These are phyloP conservation scores for Oplegnathus fasciatus DNA, from an alignment of 2,113 vertebrate species.

Conservation along the genomic window DNA sequence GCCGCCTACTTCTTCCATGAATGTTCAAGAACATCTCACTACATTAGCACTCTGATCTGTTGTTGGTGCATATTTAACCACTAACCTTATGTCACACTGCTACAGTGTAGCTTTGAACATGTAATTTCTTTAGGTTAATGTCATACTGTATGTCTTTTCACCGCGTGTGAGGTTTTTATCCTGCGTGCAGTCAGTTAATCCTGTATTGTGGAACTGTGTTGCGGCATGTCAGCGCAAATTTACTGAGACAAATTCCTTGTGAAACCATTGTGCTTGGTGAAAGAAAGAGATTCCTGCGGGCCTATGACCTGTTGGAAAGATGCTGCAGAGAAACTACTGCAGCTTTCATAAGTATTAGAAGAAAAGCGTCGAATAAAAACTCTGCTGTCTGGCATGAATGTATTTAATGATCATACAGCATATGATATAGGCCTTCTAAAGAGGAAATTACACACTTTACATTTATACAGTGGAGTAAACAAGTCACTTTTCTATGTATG, in stretches of 20 bases:
- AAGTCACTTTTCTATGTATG: background rate
- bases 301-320: constrained; percentile 21
- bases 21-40: background rate
- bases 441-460: background rate
- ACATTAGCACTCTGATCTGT: background rate
- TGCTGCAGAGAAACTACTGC: constrained; percentile 10
- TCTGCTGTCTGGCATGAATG: background rate
- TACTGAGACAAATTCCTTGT: constrained; percentile 62
- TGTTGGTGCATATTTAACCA: background rate
- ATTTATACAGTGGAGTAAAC: background rate
- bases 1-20: background rate
- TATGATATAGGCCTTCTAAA: background rate
- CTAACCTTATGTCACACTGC: background rate
- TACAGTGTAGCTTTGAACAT: background rate
- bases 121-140: background rate
- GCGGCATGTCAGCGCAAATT: constrained; percentile 59
- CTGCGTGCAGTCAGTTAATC: constrained; percentile 48
- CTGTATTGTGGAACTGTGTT: constrained; percentile 59
- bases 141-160: constrained; percentile 25
- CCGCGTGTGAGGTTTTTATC: constrained; percentile 33
- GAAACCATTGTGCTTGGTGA: constrained; percentile 49
- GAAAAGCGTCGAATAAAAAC: background rate
- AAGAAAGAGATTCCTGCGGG: constrained; percentile 35
- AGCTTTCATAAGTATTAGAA: constrained; percentile 25
- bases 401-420: background rate